Evolutionary conservation across 2,888 invertebrate species (phyloP).

Genomic region (Cerastis rubricosa): DNA sequence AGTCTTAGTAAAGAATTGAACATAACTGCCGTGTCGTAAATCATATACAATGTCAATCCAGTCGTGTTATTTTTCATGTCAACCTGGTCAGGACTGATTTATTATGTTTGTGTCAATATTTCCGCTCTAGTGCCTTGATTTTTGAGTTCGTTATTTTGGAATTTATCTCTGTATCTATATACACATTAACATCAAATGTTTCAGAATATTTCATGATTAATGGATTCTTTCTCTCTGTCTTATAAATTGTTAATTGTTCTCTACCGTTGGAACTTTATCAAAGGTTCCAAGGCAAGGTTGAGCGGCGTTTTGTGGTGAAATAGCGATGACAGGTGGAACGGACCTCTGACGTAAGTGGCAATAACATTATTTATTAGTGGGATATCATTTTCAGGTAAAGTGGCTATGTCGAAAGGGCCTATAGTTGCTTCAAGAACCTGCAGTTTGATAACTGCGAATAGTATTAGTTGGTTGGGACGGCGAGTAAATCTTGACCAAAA

Average conservation of each 20-base stretch:
- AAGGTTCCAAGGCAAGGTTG: not conserved
- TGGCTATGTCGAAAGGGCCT: not conserved
- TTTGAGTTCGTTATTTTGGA: slow-evolving; percentile 2
- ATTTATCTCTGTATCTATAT: not conserved
- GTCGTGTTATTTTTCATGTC: slow-evolving; percentile 25
- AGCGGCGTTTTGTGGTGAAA: not conserved
- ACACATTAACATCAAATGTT: not conserved
- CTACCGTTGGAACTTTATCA: not conserved
- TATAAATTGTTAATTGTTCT: not conserved
- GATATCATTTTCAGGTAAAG: not conserved
- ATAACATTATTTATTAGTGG: slow-evolving; percentile 1
- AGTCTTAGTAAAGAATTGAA: not conserved
- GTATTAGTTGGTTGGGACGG: not conserved
- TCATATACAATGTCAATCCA: slow-evolving; percentile 22
- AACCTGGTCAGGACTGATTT: slow-evolving; percentile 8
- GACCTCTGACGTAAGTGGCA: not conserved
- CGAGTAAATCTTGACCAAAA: not conserved
- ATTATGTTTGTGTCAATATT: slow-evolving; percentile 30
- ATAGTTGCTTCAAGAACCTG: not conserved
- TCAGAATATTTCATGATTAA: too few relatives aligned
- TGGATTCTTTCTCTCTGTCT: not conserved
- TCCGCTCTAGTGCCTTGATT: not conserved
- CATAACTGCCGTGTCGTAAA: slow-evolving; percentile 11
- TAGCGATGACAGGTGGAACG: not conserved
- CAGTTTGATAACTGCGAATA: not conserved